These are phyloP conservation scores for Ostrea denselamellosa DNA, from an alignment of 1,140 invertebrate genomes.

Conservation along the genomic window DNA sequence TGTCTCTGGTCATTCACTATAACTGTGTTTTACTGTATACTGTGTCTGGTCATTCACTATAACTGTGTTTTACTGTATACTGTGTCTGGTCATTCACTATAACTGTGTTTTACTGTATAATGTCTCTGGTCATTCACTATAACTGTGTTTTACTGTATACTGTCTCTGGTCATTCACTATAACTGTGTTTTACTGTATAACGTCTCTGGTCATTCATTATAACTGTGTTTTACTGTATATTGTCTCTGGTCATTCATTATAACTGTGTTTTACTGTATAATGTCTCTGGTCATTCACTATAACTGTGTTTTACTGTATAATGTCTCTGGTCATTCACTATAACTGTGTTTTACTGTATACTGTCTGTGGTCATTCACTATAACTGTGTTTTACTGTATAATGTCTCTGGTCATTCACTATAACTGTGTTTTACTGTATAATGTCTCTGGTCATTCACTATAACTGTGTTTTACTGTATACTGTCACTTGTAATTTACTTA, in stretches of 20 bases:
- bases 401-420: too few species aligned
- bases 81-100: too few species aligned
- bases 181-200: too few species aligned
- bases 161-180: too few species aligned
- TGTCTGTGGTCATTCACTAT: not conserved
- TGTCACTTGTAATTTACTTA: not conserved
- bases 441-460: not conserved
- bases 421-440: too few species aligned
- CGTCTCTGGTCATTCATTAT: not conserved
- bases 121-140: not conserved
- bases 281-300: not conserved
- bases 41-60: not conserved
- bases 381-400: not conserved
- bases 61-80: not conserved
- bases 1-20: too few species aligned
- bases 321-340: too few species aligned
- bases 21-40: too few species aligned
- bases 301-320: not conserved
- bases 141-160: not conserved
- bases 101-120: too few species aligned
- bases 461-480: not conserved
- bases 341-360: too few species aligned
- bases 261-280: too few species aligned
- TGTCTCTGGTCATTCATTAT: too few species aligned
- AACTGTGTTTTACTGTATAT: not conserved